A percentile compares a stretch with the other conserved stretches of the same genome.
phyloP scores from a whole-genome alignment of 1,140 invertebrate species.

The Conus ventricosus region DNA sequence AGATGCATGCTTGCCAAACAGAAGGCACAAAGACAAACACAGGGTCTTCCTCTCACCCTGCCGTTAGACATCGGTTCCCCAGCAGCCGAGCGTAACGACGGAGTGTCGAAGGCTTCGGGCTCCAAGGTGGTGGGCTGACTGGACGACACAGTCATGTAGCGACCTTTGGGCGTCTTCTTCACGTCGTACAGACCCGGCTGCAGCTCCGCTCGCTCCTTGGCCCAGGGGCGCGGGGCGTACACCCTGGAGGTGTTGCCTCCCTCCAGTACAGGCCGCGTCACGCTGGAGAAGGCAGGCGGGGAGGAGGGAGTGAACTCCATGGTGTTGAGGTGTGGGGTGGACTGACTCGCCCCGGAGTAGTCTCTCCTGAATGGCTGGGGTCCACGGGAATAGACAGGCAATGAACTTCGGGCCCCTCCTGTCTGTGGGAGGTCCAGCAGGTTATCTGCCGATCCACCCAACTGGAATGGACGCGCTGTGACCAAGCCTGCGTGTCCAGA shows the following conservation, averaged over 20 bases:
- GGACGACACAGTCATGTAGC: constrained; percentile 91
- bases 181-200: constrained; percentile 51
- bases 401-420: not conserved
- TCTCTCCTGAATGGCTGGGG: constrained; percentile 13
- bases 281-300: not conserved
- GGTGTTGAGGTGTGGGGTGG: not conserved
- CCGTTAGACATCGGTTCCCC: constrained; percentile 63
- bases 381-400: not conserved
- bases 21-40: not conserved
- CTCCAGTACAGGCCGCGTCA: not conserved
- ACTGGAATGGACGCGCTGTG: not conserved
- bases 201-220: constrained; percentile 35
- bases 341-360: not conserved
- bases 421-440: not conserved
- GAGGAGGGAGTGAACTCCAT: not conserved
- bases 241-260: constrained; percentile 12
- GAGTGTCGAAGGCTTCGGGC: constrained; percentile 44
- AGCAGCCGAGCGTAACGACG: constrained; percentile 55
- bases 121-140: constrained; percentile 76
- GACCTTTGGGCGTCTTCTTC: constrained; percentile 72
- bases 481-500: not conserved
- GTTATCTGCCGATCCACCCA: constrained; percentile 1
- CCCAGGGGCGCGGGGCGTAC: constrained; percentile 40
- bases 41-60: constrained; percentile 41
- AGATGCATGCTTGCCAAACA: not conserved